Evolutionary conservation across 2,797 vertebrate genomes (phyloP), one percentile per base, ranked within the genome.

Genomic region (Sebastiscus albofasciatus): DNA sequence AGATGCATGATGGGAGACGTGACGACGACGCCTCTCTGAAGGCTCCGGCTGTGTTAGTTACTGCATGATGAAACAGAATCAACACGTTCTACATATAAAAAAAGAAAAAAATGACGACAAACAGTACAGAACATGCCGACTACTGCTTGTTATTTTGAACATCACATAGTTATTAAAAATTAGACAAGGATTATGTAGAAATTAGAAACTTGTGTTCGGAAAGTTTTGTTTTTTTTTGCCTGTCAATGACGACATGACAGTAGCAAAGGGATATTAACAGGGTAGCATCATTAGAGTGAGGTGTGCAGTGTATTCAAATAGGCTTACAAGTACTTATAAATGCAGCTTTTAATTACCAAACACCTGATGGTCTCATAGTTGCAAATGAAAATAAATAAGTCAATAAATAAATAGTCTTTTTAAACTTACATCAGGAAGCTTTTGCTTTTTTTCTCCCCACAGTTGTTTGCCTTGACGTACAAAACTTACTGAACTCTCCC

Each of bases 371-470:
- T 83, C 69, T 83, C 74, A 58, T 71, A 80, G 85, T 85, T 84
- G 92, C 74, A 89, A 92, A 84, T 74, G 16, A 90, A 94, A 93
- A 95, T 94, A 95, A 95, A 95, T 93, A 96, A 79, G 76, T 92
- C 75, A 94, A 94, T 94, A 94, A 94, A 94, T 94, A 94, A 91
- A 54, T 54, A 70, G 60, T 24, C 18, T 75, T 75, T 84, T 74
- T 74, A 84, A 89, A 86, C 85, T 74, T 79, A 79, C 77, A 86
- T 81, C 90, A 88, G 77, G 80, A 92, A 88, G 77, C 77, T 84
- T 88, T 90, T 80, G 60, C 66, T 83, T 54, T 16, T 72, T 75
- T 78, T n/a, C n/a, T 22, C 52, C 52, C 52, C 83, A 85, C 79
- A 86, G 80, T 81, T 56, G 13, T 86, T 84, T 64, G 67, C 75